phyloP scores from a whole-genome alignment of 2,113 vertebrate genomes.

The Cebidichthys violaceus region DNA sequence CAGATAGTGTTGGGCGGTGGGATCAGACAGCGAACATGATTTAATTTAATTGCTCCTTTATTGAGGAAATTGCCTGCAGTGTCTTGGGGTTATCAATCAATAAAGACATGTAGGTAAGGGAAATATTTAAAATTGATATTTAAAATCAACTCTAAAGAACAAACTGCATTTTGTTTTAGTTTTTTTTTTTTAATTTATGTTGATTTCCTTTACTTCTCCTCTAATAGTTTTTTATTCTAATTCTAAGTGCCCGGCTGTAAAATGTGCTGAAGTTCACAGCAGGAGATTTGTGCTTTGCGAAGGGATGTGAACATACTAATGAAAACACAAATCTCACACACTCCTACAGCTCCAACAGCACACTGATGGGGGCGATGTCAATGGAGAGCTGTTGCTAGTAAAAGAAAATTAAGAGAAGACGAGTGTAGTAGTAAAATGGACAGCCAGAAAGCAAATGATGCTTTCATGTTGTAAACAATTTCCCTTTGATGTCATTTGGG shows the following conservation, averaged over 20 bases:
- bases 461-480: background rate
- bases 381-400: constrained; percentile 12
- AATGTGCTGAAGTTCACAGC: constrained; percentile 38
- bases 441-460: constrained; percentile 9
- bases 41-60: constrained; percentile 64
- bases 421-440: constrained; percentile 19
- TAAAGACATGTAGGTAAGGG: background rate
- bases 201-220: constrained; percentile 6
- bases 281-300: constrained; percentile 21
- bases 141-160: background rate
- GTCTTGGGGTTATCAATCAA: constrained; percentile 38
- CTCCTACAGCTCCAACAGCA: constrained; percentile 30
- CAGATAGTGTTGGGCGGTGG: constrained; percentile 47
- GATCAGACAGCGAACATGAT: constrained; percentile 59
- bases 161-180: background rate
- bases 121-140: background rate
- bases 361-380: constrained; percentile 29
- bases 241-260: constrained; percentile 1
- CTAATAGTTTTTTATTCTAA: constrained; percentile 23
- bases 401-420: constrained; percentile 30
- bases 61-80: constrained; percentile 41
- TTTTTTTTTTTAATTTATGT: background rate
- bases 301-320: constrained; percentile 42
- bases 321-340: constrained; percentile 60
- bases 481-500: background rate